Evolutionary conservation across 2,113 vertebrate species (phyloP), one percentile per base, ranked within the genome.

Genomic region (Notarius lentiginosus): DNA sequence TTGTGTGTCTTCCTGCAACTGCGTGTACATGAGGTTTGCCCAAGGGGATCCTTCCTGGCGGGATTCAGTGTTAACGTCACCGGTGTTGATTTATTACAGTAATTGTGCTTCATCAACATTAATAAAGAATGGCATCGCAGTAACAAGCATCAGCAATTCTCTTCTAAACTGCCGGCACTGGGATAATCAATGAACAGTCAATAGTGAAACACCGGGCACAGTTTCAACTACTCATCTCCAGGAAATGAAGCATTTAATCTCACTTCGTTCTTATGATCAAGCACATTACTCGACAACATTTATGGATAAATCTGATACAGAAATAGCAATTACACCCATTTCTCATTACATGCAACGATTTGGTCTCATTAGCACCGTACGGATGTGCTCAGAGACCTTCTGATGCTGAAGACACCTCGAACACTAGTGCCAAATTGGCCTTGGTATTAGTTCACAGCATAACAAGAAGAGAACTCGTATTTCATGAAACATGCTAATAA

Each of bases 41-140:
- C 87, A 55, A 76, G 88, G 89, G 90, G 82, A 87, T 90, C 80
- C 85, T 82, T 79, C 79, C 81, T 80, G 88, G 89, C 89, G 72
- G 87, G 85, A 87, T 82, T 58, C 90, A 77, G 66, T 87, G 58
- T 82, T 55, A 86, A 82, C 79, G 76, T 87, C 85, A 90, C 75
- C 88, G 70, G 88, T 56, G 90, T 88, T 93, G 93, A 95, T 94
- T 94, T 93, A 95, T 94, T 91, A 89, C 89, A 73, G 14, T 93
- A 89, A 91, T 93, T 92, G 89, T 91, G 92, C 93, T 92, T 94
- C 86, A 94, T 94, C 93, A 90, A 93, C 92, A 93, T 87, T 93
- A 92, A 92, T 93, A 91, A 84, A 86, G 30, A 76, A 61, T 24
- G 91, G 90, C 84, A 84, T 88, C 85, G 87, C 88, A 85, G 85